A percentile compares a stretch with the other conserved stretches of the same genome.
These are phyloP conservation scores for Scaptomyza cyrtandrae DNA, from an alignment of 2,888 invertebrate species.

Conservation along the genomic window DNA sequence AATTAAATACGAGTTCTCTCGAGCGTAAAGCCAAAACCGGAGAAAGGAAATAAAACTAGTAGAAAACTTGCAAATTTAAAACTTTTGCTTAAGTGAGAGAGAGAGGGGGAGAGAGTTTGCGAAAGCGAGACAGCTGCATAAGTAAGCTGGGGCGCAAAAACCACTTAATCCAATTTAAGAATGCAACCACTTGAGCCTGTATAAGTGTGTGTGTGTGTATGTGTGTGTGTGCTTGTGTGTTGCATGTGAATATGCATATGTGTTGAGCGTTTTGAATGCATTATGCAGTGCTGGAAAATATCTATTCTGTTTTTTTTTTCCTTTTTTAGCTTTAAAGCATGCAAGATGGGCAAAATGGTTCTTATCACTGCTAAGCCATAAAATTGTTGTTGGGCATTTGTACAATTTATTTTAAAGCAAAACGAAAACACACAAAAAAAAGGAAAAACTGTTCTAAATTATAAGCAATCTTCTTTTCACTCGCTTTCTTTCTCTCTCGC, in stretches of 20 bases:
- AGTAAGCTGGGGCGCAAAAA: conserved; percentile 54
- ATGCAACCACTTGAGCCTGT: conserved; percentile 76
- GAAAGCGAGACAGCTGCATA: conserved; percentile 16
- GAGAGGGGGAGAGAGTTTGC: not conserved
- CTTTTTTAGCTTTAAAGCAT: conserved; percentile 30
- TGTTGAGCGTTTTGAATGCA: conserved; percentile 37
- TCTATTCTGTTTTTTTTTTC: conserved; percentile 1
- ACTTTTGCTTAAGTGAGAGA: conserved; percentile 23
- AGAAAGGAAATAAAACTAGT: conserved; percentile 23
- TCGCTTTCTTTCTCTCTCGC: not conserved
- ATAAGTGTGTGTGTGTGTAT: conserved; percentile 16
- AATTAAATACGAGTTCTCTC: conserved; percentile 72
- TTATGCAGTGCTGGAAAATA: conserved; percentile 47
- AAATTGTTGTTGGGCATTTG: conserved; percentile 45
- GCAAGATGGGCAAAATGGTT: conserved; percentile 28
- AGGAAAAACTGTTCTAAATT: conserved; percentile 42
- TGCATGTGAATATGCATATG: conserved; percentile 27
- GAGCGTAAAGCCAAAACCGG: conserved; percentile 62
- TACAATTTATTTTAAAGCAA: conserved; percentile 40
- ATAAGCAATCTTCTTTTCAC: conserved; percentile 17
- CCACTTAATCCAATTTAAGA: conserved; percentile 80
- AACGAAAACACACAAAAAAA: conserved; percentile 15
- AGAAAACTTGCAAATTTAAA: conserved; percentile 32
- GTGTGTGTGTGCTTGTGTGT: conserved; percentile 13
- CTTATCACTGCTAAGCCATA: conserved; percentile 57